Evolutionary conservation across 2,113 vertebrate genomes (phyloP).

Genomic region (Pangasianodon hypophthalmus): DNA sequence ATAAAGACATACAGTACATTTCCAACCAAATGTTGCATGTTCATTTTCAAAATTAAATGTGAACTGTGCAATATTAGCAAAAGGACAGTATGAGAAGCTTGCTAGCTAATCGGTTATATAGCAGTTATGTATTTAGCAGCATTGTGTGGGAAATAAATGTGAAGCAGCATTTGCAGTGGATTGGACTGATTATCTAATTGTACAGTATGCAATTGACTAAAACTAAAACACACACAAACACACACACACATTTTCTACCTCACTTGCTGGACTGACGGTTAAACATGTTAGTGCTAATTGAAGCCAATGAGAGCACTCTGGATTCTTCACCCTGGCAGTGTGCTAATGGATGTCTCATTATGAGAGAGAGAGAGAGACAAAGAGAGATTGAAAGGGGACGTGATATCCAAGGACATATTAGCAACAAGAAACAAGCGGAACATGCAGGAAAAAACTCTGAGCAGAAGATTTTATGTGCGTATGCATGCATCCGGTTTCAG

Average conservation of each 20-base stretch:
- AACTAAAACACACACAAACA: neutral
- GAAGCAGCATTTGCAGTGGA: neutral
- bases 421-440: neutral
- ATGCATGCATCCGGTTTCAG: neutral
- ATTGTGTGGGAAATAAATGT: neutral
- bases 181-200: constrained; percentile 14
- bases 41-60: neutral
- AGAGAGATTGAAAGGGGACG: constrained; percentile 7
- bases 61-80: neutral
- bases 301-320: constrained; percentile 42
- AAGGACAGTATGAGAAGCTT: neutral
- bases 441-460: neutral
- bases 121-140: neutral
- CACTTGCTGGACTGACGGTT: constrained; percentile 16
- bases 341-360: constrained; percentile 40
- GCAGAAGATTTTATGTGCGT: neutral
- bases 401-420: constrained; percentile 16
- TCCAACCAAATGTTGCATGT: neutral
- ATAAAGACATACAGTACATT: neutral
- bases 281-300: constrained; percentile 46
- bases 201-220: neutral
- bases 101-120: neutral
- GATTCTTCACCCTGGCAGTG: constrained; percentile 26
- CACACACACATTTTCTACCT: constrained; percentile 24
- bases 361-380: neutral